These are phyloP conservation scores for Lepus europaeus DNA, from an alignment of 2,113 vertebrate genomes.

Conservation along the genomic window DNA sequence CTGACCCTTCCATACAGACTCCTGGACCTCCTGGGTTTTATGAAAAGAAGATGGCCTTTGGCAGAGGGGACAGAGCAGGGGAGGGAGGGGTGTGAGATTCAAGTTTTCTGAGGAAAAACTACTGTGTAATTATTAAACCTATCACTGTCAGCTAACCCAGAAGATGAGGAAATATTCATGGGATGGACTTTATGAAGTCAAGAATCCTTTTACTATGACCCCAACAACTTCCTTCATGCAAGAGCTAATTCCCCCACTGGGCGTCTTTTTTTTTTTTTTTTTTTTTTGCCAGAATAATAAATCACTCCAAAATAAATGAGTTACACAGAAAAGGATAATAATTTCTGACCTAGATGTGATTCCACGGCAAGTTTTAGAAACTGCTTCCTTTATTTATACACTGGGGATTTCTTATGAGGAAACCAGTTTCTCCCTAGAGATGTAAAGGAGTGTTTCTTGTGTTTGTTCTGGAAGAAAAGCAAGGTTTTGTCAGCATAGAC, in stretches of 20 bases:
- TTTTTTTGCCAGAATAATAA: conserved; percentile 39
- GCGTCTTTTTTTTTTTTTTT: too few relatives aligned
- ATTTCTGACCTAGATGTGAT: conserved; percentile 34
- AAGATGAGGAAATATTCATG: not conserved
- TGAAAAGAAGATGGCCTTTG: not conserved
- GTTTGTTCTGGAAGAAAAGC: conserved; percentile 39
- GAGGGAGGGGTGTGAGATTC: not conserved
- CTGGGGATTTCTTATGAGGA: not conserved
- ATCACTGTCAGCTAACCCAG: not conserved
- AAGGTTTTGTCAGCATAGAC: not conserved
- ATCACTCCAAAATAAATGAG: conserved; percentile 48
- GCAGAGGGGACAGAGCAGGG: not conserved
- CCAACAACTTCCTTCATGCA: not conserved
- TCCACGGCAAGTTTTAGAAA: conserved; percentile 12
- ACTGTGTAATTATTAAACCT: not conserved
- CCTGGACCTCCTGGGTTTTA: not conserved
- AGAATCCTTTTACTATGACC: not conserved
- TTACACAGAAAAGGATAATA: not conserved
- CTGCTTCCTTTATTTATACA: conserved; percentile 36
- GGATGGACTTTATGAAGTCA: not conserved
- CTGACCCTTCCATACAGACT: not conserved
- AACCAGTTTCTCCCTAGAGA: not conserved
- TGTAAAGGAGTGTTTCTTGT: not conserved
- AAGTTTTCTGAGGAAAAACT: not conserved
- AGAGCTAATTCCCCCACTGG: not conserved